phyloP scores from a whole-genome alignment of 2,113 vertebrate genomes.

The Ammodytes marinus region DNA sequence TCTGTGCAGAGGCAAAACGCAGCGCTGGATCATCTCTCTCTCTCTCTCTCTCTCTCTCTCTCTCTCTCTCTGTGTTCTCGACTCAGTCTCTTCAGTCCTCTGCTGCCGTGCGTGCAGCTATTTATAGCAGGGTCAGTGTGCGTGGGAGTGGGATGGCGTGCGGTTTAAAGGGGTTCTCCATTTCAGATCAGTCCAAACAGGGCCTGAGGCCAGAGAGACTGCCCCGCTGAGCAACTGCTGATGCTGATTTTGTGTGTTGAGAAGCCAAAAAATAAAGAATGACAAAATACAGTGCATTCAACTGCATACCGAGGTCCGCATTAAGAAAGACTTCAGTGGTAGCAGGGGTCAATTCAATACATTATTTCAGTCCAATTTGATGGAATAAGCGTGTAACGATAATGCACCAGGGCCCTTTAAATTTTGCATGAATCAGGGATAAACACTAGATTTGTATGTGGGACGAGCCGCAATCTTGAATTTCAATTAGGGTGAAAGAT shows the following conservation, averaged over 20 bases:
- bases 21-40: slow-evolving; percentile 29
- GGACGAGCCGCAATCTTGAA: neutral
- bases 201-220: slow-evolving; percentile 12
- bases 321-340: neutral
- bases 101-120: slow-evolving; percentile 42
- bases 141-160: slow-evolving; percentile 26
- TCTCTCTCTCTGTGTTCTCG: neutral
- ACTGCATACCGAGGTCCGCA: neutral
- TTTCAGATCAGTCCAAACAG: slow-evolving; percentile 35
- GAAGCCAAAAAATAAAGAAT: neutral
- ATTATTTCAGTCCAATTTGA: neutral
- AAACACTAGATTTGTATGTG: neutral
- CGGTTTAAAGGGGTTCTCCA: slow-evolving; percentile 35
- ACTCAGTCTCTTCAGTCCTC: slow-evolving; percentile 12
- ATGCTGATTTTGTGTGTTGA: slow-evolving; percentile 2
- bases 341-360: neutral
- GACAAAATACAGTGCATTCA: neutral
- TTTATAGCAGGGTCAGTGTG: slow-evolving; percentile 67
- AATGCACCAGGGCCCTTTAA: too few relatives aligned
- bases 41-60: slow-evolving; percentile 14
- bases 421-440: slow-evolving; percentile 5
- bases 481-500: neutral
- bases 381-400: neutral
- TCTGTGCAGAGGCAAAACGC: slow-evolving; percentile 28
- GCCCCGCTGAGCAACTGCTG: slow-evolving; percentile 1